phyloP scores from a whole-genome alignment of 2,797 vertebrate species.

The Phataginus tricuspis region DNA sequence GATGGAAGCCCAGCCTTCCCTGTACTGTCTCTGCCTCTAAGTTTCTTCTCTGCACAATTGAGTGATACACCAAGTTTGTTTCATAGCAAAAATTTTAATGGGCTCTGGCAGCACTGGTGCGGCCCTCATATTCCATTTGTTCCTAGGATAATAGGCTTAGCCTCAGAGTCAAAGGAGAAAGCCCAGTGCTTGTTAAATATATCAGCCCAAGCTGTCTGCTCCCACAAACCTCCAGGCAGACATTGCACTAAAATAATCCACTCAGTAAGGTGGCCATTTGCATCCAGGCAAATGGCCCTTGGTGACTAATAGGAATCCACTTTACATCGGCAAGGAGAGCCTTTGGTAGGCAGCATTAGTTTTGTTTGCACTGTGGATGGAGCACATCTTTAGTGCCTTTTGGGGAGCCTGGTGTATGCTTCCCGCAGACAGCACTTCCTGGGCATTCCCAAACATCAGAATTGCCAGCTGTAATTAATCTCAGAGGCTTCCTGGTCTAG shows the following conservation, averaged over 20 bases:
- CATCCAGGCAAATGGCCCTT: neutral
- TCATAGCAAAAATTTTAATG: neutral
- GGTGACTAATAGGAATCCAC: neutral
- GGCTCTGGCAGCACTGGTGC: neutral
- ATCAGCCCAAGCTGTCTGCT: neutral
- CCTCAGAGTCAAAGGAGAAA: constrained; percentile 60
- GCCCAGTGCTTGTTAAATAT: neutral
- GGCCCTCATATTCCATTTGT: constrained; percentile 27
- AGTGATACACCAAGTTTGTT: neutral
- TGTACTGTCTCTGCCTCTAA: neutral
- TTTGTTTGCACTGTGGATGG: neutral
- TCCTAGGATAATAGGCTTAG: constrained; percentile 62
- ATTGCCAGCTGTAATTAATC: neutral
- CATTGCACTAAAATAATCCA: fast-evolving
- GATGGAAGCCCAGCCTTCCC: neutral
- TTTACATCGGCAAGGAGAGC: neutral
- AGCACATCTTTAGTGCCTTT: neutral
- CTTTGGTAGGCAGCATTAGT: neutral
- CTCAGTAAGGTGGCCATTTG: neutral
- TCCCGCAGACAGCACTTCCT: neutral
- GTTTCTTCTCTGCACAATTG: neutral
- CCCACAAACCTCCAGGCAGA: neutral
- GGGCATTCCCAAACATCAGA: neutral
- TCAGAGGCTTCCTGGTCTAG: neutral
- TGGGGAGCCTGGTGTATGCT: neutral